These are phyloP conservation scores for Thamnophis sirtalis DNA, from an alignment of 2,113 vertebrate genomes.

Conservation along the genomic window DNA sequence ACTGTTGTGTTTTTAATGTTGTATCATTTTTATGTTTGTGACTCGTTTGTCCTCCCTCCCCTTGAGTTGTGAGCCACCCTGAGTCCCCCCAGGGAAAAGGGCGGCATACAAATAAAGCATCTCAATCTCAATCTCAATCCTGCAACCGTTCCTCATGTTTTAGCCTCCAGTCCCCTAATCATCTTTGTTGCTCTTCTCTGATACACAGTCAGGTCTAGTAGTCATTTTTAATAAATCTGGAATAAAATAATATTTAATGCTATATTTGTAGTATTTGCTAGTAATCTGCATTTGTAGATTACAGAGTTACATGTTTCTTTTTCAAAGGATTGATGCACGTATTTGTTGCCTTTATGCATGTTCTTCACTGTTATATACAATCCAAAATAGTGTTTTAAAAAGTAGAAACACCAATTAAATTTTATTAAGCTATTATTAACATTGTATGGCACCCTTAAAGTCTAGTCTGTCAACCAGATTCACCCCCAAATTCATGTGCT, in stretches of 20 bases:
- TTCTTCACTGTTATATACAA: not conserved
- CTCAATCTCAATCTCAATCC: no score
- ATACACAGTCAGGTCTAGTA: not conserved
- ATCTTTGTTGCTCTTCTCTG: no score
- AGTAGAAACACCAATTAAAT: not conserved
- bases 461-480: not conserved
- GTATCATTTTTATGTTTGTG: no score
- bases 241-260: not conserved
- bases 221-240: not conserved
- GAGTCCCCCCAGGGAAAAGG: no score
- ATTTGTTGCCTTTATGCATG: not conserved
- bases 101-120: no score
- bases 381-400: not conserved
- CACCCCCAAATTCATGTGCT: not conserved
- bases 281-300: not conserved
- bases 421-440: not conserved
- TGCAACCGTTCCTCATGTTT: no score
- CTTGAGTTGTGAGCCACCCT: no score
- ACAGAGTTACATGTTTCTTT: not conserved
- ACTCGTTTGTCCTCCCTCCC: no score
- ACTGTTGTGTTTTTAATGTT: no score
- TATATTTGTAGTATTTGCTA: not conserved
- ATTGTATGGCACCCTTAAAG: not conserved
- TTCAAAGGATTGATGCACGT: not conserved
- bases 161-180: no score